Conservation (phyloP, 2,888 invertebrate species). For the Hoplodrina blanda region DNA sequence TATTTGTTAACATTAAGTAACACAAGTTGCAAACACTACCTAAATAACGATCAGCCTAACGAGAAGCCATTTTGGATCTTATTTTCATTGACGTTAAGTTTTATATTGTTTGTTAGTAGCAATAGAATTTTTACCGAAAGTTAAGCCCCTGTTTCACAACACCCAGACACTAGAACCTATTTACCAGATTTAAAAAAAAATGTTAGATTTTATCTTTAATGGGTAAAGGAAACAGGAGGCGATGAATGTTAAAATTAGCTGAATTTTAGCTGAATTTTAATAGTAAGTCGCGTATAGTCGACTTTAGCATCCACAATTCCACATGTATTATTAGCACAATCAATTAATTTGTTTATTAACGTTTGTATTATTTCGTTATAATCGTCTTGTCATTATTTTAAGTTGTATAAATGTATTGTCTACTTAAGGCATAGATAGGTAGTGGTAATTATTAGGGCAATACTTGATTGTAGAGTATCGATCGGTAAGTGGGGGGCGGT, state of each 20-base stretch:
- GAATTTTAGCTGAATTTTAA: conserved; percentile 76
- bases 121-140: conserved; percentile 49
- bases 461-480: conserved; percentile 80
- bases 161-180: conserved; percentile 53
- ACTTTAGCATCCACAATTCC: conserved; percentile 76
- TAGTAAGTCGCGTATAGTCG: conserved; percentile 68
- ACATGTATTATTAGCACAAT: conserved; percentile 88
- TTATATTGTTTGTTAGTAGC: conserved; percentile 63
- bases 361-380: conserved; percentile 85
- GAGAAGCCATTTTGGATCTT: conserved; percentile 57
- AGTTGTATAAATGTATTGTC: conserved; percentile 90
- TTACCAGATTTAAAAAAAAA: conserved; percentile 59
- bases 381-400: conserved; percentile 90
- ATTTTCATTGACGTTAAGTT: conserved; percentile 63
- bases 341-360: conserved; percentile 78
- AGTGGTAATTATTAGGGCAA: conserved; percentile 88
- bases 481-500: conserved; percentile 61
- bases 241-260: conserved; percentile 66
- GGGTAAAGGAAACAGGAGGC: conserved; percentile 52
- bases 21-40: conserved; percentile 61
- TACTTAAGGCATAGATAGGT: conserved; percentile 89
- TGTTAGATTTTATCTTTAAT: conserved; percentile 59
- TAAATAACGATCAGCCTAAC: conserved; percentile 60
- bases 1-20: conserved; percentile 40
- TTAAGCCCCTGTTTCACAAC: conserved; percentile 47